Conservation (phyloP, 2,888 invertebrate genomes). For the Stramonita haemastoma region DNA sequence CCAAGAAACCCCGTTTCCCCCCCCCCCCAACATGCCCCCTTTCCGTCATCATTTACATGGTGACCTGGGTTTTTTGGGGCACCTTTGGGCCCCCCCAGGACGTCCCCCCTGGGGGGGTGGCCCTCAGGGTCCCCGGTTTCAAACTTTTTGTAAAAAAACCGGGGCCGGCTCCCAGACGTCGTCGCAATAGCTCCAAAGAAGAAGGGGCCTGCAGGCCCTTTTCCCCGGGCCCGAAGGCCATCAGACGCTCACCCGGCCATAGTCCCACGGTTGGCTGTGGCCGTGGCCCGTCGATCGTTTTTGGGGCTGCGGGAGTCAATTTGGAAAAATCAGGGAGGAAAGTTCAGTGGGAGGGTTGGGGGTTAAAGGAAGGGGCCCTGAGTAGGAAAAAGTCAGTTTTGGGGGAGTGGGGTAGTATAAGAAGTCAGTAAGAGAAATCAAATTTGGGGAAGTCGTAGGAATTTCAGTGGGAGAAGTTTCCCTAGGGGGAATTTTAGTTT, state of each 20-base stretch:
- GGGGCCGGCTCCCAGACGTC: constrained; percentile 82
- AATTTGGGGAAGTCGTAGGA: too few relatives aligned
- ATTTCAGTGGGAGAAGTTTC: neutral
- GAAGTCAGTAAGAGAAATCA: too few relatives aligned
- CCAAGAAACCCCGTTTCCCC: too few relatives aligned
- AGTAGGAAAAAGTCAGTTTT: too few relatives aligned
- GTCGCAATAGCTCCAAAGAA: constrained; percentile 80
- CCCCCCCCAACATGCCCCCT: constrained; percentile 50
- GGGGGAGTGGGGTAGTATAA: too few relatives aligned
- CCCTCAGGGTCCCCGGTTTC: constrained; percentile 63
- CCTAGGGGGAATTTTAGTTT: too few relatives aligned
- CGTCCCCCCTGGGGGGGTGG: constrained; percentile 73
- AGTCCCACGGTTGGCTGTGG: constrained; percentile 80
- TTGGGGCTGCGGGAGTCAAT: constrained; percentile 78
- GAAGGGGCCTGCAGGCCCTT: constrained; percentile 78
- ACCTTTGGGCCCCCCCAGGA: constrained; percentile 80
- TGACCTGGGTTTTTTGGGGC: constrained; percentile 81
- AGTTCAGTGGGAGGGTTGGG: neutral
- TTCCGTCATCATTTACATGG: constrained; percentile 82
- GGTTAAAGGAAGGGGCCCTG: too few relatives aligned
- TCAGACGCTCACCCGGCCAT: constrained; percentile 79
- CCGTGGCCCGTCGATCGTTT: constrained; percentile 82
- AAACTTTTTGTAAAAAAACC: constrained; percentile 82
- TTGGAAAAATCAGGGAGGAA: too few relatives aligned
- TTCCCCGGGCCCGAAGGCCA: constrained; percentile 80